Evolutionary conservation across 2,888 invertebrate species (phyloP).

Genomic region (Agriopis aurantiaria): DNA sequence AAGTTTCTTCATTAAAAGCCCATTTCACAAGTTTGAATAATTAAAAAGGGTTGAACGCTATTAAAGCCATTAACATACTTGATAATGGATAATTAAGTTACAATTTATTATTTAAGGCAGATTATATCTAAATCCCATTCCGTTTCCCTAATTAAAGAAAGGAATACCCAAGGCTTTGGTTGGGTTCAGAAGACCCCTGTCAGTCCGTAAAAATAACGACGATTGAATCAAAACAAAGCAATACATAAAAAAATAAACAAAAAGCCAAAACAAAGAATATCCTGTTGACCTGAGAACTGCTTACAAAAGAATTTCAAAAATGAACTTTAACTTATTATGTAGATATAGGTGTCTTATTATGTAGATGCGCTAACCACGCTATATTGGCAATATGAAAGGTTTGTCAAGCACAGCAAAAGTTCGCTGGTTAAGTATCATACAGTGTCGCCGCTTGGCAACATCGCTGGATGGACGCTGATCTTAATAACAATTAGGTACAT

Average conservation of each 20-base stretch:
- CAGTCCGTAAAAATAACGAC: slow-evolving; percentile 11
- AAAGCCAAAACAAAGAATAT: no score
- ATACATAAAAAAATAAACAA: background rate
- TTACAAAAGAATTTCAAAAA: background rate
- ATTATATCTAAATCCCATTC: slow-evolving; percentile 32
- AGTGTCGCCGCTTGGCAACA: no score
- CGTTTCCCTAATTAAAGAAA: slow-evolving; percentile 22
- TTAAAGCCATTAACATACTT: slow-evolving; percentile 53
- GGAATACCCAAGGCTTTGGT: slow-evolving; percentile 4
- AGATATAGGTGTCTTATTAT: no score
- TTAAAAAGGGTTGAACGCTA: slow-evolving; percentile 53
- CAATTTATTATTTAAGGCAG: slow-evolving; percentile 42
- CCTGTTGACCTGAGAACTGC: no score
- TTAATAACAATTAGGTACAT: no score
- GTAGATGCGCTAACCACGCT: no score
- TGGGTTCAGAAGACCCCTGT: slow-evolving; percentile 14
- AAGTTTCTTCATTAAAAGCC: slow-evolving; percentile 60
- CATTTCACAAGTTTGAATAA: slow-evolving; percentile 57
- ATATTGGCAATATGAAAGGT: no score
- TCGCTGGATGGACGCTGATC: no score
- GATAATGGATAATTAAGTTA: slow-evolving; percentile 53
- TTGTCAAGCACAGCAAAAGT: no score
- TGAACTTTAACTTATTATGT: no score
- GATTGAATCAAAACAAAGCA: slow-evolving; percentile 3
- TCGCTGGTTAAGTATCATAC: no score